Conservation (phyloP, 2,888 invertebrate species). For the Tricholauxania praeusta region DNA sequence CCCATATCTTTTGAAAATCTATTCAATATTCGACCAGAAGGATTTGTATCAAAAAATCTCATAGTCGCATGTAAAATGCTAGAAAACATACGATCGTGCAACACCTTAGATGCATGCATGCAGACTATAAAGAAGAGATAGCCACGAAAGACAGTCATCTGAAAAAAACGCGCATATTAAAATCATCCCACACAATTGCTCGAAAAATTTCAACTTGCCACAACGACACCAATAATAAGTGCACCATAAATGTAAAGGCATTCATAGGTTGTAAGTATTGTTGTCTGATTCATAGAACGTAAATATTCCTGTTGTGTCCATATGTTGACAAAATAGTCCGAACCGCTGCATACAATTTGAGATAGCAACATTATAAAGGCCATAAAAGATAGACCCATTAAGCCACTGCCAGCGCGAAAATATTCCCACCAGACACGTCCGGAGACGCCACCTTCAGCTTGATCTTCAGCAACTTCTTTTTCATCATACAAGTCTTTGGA, state of each 20-base stretch:
- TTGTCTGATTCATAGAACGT: conserved; percentile 56
- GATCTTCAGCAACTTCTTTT: conserved; percentile 65
- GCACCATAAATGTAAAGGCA: conserved; percentile 66
- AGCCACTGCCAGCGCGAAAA: conserved; percentile 70
- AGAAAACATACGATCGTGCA: conserved; percentile 89
- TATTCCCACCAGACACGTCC: conserved; percentile 67
- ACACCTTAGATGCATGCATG: conserved; percentile 79
- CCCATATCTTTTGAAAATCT: conserved; percentile 83
- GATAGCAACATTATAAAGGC: conserved; percentile 70
- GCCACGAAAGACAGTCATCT: conserved; percentile 72
- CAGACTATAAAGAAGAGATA: conserved; percentile 80
- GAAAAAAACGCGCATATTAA: neutral
- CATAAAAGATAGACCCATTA: conserved; percentile 68
- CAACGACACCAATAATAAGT: conserved; percentile 63
- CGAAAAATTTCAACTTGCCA: conserved; percentile 50
- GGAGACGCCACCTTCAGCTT: conserved; percentile 67
- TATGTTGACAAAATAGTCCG: conserved; percentile 75
- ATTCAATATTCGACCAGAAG: conserved; percentile 81
- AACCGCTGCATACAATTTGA: conserved; percentile 72
- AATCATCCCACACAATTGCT: neutral
- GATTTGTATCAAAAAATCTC: conserved; percentile 88
- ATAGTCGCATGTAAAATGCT: conserved; percentile 82
- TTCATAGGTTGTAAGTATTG: conserved; percentile 61
- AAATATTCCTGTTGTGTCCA: conserved; percentile 70
- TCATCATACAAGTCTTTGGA: conserved; percentile 54